Conservation (phyloP, 2,797 vertebrate species). For the Schizothorax lantsangensis region DNA sequence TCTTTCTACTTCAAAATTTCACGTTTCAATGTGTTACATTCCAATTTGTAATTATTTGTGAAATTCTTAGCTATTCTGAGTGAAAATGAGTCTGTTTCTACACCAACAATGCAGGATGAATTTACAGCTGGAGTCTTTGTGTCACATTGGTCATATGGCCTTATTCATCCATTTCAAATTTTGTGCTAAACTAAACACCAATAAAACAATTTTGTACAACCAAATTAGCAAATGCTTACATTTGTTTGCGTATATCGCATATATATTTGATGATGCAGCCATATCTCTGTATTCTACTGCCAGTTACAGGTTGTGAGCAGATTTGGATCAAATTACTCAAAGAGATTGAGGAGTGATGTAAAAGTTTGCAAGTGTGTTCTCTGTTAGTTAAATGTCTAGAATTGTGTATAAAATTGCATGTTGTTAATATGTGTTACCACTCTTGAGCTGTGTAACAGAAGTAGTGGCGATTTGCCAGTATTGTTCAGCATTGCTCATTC, state of each 20-base stretch:
- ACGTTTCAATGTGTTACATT: neutral
- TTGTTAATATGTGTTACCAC: neutral
- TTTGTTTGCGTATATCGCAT: neutral
- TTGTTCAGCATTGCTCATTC: neutral
- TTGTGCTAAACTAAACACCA: neutral
- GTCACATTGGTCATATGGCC: neutral
- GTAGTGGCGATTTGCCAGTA: neutral
- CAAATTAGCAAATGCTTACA: neutral
- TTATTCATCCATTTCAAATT: neutral
- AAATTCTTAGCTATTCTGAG: neutral
- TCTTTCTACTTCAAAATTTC: neutral
- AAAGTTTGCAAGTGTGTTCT: neutral
- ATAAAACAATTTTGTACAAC: neutral
- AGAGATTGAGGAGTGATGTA: neutral
- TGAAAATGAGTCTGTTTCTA: neutral
- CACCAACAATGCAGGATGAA: neutral
- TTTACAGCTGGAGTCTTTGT: neutral
- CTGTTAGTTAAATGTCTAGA: neutral
- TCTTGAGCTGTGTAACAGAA: neutral
- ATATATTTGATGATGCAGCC: no score
- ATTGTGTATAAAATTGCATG: neutral
- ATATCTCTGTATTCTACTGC: no score
- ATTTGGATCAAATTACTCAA: neutral
- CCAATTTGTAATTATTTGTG: neutral
- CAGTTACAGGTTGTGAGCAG: neutral